Evolutionary conservation across 2,797 vertebrate genomes (phyloP).

Genomic region (Phrynocephalus guinanensis): DNA sequence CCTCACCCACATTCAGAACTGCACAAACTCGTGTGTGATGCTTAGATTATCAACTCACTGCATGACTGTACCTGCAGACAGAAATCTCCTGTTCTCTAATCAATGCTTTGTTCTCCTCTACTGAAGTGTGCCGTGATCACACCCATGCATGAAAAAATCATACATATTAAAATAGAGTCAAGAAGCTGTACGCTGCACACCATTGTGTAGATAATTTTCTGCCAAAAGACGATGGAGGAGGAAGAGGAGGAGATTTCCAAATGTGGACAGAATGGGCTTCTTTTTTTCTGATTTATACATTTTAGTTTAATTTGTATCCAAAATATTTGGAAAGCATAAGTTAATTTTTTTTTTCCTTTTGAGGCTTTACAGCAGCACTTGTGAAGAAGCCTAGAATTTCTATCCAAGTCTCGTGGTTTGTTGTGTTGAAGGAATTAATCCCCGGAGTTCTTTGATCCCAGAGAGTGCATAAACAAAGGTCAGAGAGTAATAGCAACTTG

Average conservation of each 20-base stretch:
- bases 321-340: not conserved
- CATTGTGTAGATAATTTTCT: not conserved
- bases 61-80: not conserved
- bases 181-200: not conserved
- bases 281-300: not conserved
- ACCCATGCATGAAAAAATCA: no score
- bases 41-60: not conserved
- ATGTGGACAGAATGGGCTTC: not conserved
- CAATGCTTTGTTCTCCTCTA: not conserved
- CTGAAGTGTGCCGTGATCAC: not conserved
- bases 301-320: no score
- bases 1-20: not conserved
- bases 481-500: slow-evolving; percentile 9
- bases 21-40: no score
- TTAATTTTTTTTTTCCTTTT: not conserved
- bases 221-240: not conserved
- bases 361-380: not conserved
- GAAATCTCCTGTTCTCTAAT: not conserved
- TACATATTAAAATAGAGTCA: not conserved
- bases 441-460: not conserved
- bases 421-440: not conserved
- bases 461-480: slow-evolving; percentile 14
- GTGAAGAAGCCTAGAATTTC: slow-evolving; percentile 5
- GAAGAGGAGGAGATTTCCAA: not conserved
- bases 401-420: not conserved